Base-by-base conservation (phyloP, 2,888 invertebrate genomes). In the Onthophagus sagittarius region DNA sequence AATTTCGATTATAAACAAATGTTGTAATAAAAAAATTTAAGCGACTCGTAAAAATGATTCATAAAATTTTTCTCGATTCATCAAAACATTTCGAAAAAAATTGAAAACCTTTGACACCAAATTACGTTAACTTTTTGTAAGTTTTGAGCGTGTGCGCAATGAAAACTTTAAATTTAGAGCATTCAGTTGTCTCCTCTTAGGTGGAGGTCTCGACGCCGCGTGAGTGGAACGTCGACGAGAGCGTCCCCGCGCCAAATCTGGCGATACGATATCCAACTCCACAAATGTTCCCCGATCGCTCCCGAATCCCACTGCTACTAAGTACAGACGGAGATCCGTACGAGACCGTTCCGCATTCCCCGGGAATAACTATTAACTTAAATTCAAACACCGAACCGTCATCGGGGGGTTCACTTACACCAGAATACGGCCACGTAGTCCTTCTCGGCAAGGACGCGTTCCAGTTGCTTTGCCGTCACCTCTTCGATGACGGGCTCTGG, bases 371-470 rank as follows among this genome's bases (percentile, higher is more conserved):
- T 11, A 11, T 53, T 53, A 65, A 65, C 13, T 11, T 11, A n/a
- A 65, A n/a, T 32, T 7, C 6, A 31, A 23, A 63, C 67, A 23
- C 53, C 14, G n/a, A 13, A 64, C 63, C 32, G 75, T 73, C 39
- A 9, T 53, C 11, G 39, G 39, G 65, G 13, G 9, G 7, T 63
- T 23, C 88, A 95, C 96, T 96, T 93, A 96, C 96, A 96, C 95
- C 96, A 96, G 88, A 94, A 96, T 87, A 96, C 96, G 86, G 96
- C 96, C 86, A 96, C 95, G 89, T 94, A 95, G 88, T 95, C 95
- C 91, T 95, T 95, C 82, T 95, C 94, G 86, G 92, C 91, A 86
- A 96, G 90, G 82, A 95, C 90, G 85, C 94, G 91, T 86, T 95
- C 96, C 88, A 96, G 91, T 88, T 95, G 94, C 88, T 95, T 96